phyloP scores from a whole-genome alignment of 2,888 invertebrate species.

The Endotricha flammealis region DNA sequence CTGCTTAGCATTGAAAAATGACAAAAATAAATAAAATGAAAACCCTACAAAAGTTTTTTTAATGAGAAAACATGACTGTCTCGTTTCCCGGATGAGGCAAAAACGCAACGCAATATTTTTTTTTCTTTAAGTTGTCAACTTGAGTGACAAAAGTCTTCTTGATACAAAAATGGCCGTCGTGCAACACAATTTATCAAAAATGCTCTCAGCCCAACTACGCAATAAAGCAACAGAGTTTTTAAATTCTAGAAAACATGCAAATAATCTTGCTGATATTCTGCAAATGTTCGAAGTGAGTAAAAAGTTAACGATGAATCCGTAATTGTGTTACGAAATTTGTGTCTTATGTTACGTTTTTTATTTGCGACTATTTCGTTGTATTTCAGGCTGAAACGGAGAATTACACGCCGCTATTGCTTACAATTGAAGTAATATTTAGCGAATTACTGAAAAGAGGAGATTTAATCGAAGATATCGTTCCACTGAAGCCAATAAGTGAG shows the following conservation, averaged over 20 bases:
- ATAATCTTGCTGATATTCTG: constrained; percentile 82
- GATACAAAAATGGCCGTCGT: constrained; percentile 69
- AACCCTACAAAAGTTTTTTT: too few species aligned
- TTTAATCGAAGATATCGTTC: constrained; percentile 79
- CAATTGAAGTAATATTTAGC: constrained; percentile 84
- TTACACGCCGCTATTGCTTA: constrained; percentile 79
- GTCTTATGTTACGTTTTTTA: constrained; percentile 48
- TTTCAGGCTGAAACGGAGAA: constrained; percentile 68
- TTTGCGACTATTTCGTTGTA: constrained; percentile 27
- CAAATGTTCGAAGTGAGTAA: constrained; percentile 81
- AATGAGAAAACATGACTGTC: too few species aligned
- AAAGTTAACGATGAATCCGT: constrained; percentile 8
- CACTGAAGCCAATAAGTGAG: constrained; percentile 77
- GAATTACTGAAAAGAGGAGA: constrained; percentile 82
- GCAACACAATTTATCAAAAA: constrained; percentile 70
- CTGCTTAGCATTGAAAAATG: too few species aligned
- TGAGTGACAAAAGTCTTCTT: constrained; percentile 40
- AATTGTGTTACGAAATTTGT: constrained; percentile 31
- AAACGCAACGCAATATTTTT: constrained; percentile 17
- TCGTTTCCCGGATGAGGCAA: too few species aligned
- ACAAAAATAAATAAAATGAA: too few species aligned
- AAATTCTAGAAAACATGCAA: constrained; percentile 80
- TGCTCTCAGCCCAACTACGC: constrained; percentile 81
- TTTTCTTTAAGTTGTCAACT: constrained; percentile 23
- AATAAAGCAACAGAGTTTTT: constrained; percentile 85